phyloP scores from a whole-genome alignment of 1,140 invertebrate genomes.

The Dinoponera quadriceps region DNA sequence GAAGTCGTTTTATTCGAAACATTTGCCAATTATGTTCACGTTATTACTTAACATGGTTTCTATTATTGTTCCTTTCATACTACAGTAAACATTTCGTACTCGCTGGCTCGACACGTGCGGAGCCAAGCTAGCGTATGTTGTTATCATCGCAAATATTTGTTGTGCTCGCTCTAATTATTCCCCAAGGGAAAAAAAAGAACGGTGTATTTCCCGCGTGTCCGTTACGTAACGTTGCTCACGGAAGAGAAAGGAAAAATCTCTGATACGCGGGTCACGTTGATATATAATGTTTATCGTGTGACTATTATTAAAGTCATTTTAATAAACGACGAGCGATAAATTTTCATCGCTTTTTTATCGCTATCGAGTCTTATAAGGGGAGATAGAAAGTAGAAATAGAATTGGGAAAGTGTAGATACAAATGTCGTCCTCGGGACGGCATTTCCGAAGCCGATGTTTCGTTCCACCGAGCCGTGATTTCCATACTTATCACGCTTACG shows the following conservation, averaged over 20 bases:
- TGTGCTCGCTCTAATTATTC: neutral
- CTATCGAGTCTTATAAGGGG: neutral
- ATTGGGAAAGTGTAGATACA: too few relatives aligned
- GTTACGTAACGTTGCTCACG: neutral
- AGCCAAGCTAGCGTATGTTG: neutral
- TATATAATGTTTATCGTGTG: too few relatives aligned
- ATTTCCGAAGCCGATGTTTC: neutral
- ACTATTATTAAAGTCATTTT: too few relatives aligned
- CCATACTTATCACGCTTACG: neutral
- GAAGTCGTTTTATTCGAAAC: too few relatives aligned
- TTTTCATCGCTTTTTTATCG: too few relatives aligned
- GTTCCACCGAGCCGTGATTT: neutral
- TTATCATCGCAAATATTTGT: constrained; percentile 5
- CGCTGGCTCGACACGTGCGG: neutral
- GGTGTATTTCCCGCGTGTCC: neutral
- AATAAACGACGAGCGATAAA: neutral
- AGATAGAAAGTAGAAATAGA: neutral
- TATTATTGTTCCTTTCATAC: too few relatives aligned
- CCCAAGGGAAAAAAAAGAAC: neutral
- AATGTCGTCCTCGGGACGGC: too few relatives aligned
- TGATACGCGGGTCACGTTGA: too few relatives aligned
- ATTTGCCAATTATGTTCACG: too few relatives aligned
- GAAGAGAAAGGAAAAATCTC: constrained; percentile 12
- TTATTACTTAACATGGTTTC: too few relatives aligned
- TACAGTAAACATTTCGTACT: neutral